Evolutionary conservation across 1,140 invertebrate genomes (phyloP), one percentile per base, ranked within the genome.

Genomic region (Nasonia giraulti): DNA sequence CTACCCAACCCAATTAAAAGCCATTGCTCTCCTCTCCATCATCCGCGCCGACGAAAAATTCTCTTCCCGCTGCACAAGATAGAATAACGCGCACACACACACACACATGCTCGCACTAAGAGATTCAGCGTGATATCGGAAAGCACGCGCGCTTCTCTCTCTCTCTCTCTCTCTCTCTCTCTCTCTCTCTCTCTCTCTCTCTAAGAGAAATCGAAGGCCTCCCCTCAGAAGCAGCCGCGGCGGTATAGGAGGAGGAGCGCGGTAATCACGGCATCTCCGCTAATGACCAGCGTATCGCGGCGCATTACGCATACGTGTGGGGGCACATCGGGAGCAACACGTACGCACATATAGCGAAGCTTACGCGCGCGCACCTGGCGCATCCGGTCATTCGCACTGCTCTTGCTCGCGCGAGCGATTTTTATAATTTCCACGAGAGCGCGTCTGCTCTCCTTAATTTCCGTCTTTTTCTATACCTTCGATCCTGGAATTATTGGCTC

Each of bases 361-460:
- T 14, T 73, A 33, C 7, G 31, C 50, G 33, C 50, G 31, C 50
- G 50, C 47, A 73, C 82, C 14, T 71, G 40, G 62, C 27, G 47
- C 75, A 83, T 83, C 82, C 82, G 75, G 82, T 83, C 75, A 78
- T 83, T 83, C 62, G 82, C 62, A 83, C 55, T 55, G 33, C 55
- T n/a, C 12, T 55, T 14, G 14, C 14, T 17, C 47, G 47, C 55
- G 47, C 55, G 55, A 27, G 27, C 17, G 55, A 62, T 83, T 77
- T 83, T 69, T 82, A 62, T 81, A 55, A 82, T 76, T 76, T 74
- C 17, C 68, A 82, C 40, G 23, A 12, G 10, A 73, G 73, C 37
- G 4, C 10, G 23, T 31, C 6, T 27, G 14, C 31, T 17, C 73
- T 75, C 40, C 62, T 83, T 82, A 82, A 82, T 82, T 82, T 76